These are phyloP conservation scores for Argyresthia goedartella DNA, from an alignment of 2,888 invertebrate genomes.

Conservation along the genomic window DNA sequence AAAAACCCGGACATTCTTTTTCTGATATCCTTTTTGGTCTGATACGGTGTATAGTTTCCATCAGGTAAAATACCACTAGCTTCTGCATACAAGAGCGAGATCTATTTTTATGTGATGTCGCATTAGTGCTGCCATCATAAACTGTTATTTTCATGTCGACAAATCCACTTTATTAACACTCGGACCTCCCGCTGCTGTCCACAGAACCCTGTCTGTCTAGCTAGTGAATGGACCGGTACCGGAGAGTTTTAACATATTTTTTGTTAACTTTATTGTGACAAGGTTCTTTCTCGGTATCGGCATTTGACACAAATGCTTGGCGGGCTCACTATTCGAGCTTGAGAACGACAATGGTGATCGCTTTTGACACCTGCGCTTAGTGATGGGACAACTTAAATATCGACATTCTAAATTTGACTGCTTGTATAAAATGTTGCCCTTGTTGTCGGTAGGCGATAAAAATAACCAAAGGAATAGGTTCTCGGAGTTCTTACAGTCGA, in stretches of 20 bases:
- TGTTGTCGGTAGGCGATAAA: too few relatives aligned
- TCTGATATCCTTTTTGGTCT: too few relatives aligned
- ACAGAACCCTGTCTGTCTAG: conserved; percentile 46
- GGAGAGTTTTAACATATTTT: conserved; percentile 10
- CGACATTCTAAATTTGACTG: background rate
- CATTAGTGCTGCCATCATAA: conserved; percentile 55
- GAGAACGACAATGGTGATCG: conserved; percentile 51
- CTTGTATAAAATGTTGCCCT: too few relatives aligned
- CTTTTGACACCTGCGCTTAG: conserved; percentile 57
- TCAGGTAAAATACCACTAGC: too few relatives aligned
- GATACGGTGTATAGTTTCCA: too few relatives aligned
- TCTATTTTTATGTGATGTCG: conserved; percentile 16
- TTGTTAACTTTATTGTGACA: conserved; percentile 45
- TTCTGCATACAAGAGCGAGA: too few relatives aligned
- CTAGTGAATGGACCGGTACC: conserved; percentile 16
- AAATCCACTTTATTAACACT: conserved; percentile 63
- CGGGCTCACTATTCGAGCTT: conserved; percentile 27
- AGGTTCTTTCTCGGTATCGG: conserved; percentile 44
- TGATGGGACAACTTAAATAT: conserved; percentile 21
- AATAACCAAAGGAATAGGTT: too few relatives aligned
- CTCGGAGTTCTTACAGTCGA: too few relatives aligned
- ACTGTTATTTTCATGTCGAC: conserved; percentile 66
- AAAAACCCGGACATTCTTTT: too few relatives aligned
- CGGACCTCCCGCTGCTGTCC: conserved; percentile 51
- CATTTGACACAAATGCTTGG: conserved; percentile 58